phyloP scores from a whole-genome alignment of 2,113 vertebrate genomes.

The Pycnonotus jocosus region DNA sequence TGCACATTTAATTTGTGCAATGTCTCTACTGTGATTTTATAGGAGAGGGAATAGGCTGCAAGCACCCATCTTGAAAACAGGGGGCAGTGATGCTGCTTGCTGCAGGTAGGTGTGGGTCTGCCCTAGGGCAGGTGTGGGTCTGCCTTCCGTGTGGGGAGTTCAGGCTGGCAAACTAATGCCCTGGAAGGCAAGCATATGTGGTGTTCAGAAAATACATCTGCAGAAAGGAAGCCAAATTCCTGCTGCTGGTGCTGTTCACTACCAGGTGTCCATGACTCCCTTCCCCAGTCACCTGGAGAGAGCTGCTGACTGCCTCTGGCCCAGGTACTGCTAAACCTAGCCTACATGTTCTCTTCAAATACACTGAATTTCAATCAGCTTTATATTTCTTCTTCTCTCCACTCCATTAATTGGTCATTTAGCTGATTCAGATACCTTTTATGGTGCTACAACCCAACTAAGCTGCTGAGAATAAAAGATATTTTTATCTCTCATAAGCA shows the following conservation, averaged over 20 bases:
- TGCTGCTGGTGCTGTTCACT: background rate
- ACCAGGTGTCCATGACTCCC: background rate
- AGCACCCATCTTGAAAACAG: background rate
- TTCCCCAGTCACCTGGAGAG: background rate
- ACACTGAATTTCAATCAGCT: background rate
- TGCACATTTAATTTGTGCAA: background rate
- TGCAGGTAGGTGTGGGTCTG: background rate
- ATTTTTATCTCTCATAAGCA: background rate
- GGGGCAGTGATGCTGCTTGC: rapidly evolving
- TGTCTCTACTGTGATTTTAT: background rate
- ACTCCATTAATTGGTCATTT: background rate
- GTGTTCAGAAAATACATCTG: background rate
- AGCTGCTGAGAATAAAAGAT: background rate
- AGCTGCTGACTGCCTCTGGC: background rate
- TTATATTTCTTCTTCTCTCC: background rate
- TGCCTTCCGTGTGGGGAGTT: background rate
- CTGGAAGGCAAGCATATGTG: background rate
- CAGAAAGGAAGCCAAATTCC: background rate
- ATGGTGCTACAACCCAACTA: background rate
- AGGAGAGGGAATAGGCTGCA: background rate
- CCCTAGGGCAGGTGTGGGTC: background rate
- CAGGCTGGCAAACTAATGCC: background rate
- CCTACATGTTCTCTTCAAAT: background rate
- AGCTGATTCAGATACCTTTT: background rate
- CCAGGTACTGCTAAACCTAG: background rate